A percentile compares a stretch with the other conserved stretches of the same genome.
These are phyloP conservation scores for Alethe diademata DNA, from an alignment of 2,113 vertebrate genomes.

Conservation along the genomic window DNA sequence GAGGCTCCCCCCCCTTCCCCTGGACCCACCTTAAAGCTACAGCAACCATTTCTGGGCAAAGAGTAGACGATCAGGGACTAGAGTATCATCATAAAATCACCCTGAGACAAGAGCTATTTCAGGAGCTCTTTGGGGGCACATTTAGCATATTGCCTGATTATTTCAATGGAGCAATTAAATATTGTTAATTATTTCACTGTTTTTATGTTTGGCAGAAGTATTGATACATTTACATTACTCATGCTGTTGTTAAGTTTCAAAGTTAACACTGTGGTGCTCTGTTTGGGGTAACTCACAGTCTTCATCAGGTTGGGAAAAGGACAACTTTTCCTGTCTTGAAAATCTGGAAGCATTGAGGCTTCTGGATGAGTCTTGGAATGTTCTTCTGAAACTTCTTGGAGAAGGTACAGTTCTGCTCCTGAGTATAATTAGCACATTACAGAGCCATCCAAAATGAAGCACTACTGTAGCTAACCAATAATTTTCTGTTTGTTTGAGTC, in stretches of 20 bases:
- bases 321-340: not conserved
- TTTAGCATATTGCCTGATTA: not conserved
- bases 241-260: not conserved
- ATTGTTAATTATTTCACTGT: not conserved
- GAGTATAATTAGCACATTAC: not conserved
- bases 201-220: not conserved
- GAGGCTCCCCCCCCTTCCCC: not conserved
- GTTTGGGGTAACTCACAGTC: not conserved
- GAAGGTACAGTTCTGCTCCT: not conserved
- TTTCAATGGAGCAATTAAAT: not conserved
- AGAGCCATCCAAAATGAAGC: not conserved
- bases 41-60: not conserved
- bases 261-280: not conserved
- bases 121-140: not conserved
- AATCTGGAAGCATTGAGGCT: not conserved
- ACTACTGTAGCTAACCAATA: not conserved
- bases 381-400: not conserved
- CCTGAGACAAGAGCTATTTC: not conserved
- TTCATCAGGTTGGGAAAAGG: not conserved
- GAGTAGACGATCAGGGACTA: not conserved
- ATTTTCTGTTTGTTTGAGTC: not conserved
- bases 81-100: not conserved
- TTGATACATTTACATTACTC: not conserved
- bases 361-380: not conserved
- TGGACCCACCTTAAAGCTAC: not conserved